phyloP scores from a whole-genome alignment of 2,888 invertebrate species.

The Aricia artaxerxes region DNA sequence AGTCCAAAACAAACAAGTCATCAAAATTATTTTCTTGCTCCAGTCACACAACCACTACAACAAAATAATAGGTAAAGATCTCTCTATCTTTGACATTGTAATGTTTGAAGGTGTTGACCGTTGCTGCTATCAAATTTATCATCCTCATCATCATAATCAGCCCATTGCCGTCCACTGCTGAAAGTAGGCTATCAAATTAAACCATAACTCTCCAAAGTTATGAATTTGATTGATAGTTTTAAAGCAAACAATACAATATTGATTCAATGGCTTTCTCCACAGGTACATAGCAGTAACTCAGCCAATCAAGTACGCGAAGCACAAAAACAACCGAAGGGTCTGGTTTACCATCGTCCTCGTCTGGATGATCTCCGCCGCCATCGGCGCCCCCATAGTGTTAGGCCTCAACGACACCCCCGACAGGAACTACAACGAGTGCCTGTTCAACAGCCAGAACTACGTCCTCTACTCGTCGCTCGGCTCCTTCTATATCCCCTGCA shows the following conservation, averaged over 20 bases:
- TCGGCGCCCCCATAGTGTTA: conserved; percentile 96
- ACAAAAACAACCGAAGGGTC: conserved; percentile 96
- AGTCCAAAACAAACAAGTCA: too few species aligned
- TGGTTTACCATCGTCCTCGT: conserved; percentile 96
- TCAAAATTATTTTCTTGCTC: too few species aligned
- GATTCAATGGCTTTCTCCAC: conserved; percentile 43
- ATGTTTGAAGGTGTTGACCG: too few species aligned
- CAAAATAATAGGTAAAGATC: too few species aligned
- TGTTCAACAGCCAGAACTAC: conserved; percentile 98
- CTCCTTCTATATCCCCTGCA: conserved; percentile 99
- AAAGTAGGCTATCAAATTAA: too few species aligned
- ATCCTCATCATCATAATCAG: too few species aligned
- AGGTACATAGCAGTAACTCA: conserved; percentile 99
- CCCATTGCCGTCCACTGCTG: too few species aligned
- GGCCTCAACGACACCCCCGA: conserved; percentile 96
- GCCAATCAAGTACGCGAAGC: conserved; percentile 99
- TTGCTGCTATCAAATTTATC: too few species aligned
- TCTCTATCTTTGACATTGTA: too few species aligned
- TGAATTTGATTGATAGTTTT: too few species aligned
- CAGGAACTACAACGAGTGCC: conserved; percentile 90
- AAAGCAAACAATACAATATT: neutral
- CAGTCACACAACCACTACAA: too few species aligned
- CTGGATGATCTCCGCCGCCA: conserved; percentile 95
- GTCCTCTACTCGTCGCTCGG: conserved; percentile 98
- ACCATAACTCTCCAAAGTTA: too few species aligned